Conservation (phyloP, 35 echinoderm and acorn worm genomes). For the Acanthaster planci region DNA sequence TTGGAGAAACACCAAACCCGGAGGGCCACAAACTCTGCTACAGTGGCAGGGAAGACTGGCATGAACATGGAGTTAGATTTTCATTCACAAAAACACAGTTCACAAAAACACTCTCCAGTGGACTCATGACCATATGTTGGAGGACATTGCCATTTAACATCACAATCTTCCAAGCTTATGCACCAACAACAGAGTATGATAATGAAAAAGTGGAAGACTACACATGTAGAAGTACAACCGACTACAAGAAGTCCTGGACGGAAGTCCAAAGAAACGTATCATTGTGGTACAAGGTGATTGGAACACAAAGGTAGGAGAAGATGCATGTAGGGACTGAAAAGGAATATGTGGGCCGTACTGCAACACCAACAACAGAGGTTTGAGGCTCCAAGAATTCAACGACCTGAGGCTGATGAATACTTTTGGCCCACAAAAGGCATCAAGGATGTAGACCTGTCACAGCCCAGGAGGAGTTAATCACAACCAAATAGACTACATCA, state of each 20-base stretch:
- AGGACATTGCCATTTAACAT: slow-evolving; percentile 51
- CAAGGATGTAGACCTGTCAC: slow-evolving; percentile 32
- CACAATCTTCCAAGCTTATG: too few relatives aligned
- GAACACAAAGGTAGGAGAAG: slow-evolving; percentile 55
- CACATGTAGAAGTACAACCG: too few relatives aligned
- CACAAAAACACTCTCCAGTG: background rate
- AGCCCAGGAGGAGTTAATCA: slow-evolving; percentile 7
- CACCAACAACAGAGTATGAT: slow-evolving; percentile 39
- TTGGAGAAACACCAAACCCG: background rate
- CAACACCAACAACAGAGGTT: slow-evolving; percentile 13
- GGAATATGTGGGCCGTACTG: slow-evolving; percentile 26
- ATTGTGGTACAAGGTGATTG: slow-evolving; percentile 65
- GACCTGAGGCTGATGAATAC: slow-evolving; percentile 36
- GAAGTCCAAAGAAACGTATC: slow-evolving; percentile 4
- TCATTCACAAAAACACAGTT: background rate
- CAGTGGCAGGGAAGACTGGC: slow-evolving; percentile 36
- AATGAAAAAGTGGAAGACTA: slow-evolving; percentile 29
- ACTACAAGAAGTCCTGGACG: background rate
- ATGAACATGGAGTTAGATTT: slow-evolving; percentile 41
- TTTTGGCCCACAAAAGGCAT: slow-evolving; percentile 38
- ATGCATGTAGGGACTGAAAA: slow-evolving; percentile 33
- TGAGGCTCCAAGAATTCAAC: slow-evolving; percentile 22
- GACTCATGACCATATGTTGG: slow-evolving; percentile 38
- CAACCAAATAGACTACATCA: slow-evolving; percentile 53
- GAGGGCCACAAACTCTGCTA: slow-evolving; percentile 52